phyloP scores from a whole-genome alignment of 2,113 vertebrate species.

The Melanotaenia duboulayi region DNA sequence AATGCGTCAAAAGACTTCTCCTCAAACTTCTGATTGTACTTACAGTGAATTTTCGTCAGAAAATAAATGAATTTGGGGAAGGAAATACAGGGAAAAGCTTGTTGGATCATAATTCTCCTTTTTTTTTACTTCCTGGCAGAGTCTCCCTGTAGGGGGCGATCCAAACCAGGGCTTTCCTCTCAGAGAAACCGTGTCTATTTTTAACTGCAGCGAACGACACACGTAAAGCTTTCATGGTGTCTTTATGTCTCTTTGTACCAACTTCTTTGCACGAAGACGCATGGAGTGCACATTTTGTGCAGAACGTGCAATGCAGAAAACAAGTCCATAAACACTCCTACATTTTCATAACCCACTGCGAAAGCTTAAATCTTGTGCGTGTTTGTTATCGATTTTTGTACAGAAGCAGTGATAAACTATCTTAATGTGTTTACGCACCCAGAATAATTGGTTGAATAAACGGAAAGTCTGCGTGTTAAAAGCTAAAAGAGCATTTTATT shows the following conservation, averaged over 20 bases:
- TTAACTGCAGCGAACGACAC: slow-evolving; percentile 62
- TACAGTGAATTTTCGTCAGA: not conserved
- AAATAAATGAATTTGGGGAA: not conserved
- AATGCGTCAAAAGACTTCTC: too few species aligned
- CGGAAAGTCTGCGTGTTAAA: too few species aligned
- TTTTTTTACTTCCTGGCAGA: slow-evolving; percentile 20
- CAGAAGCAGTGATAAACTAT: too few species aligned
- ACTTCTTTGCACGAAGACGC: slow-evolving; percentile 19
- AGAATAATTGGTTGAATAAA: too few species aligned
- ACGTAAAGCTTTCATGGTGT: slow-evolving; percentile 66
- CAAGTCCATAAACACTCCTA: not conserved
- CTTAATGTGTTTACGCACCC: too few species aligned
- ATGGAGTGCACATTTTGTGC: slow-evolving; percentile 12
- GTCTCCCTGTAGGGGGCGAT: slow-evolving; percentile 61
- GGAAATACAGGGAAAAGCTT: too few species aligned
- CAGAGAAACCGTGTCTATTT: slow-evolving; percentile 67
- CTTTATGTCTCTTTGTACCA: slow-evolving; percentile 62
- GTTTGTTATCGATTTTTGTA: too few species aligned
- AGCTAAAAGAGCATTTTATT: too few species aligned
- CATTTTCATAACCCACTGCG: too few species aligned
- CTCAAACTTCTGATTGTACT: too few species aligned
- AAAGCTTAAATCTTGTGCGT: too few species aligned
- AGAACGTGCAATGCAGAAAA: not conserved
- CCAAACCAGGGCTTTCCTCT: slow-evolving; percentile 59
- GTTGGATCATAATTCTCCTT: not conserved